Conservation (phyloP, 1,140 invertebrate genomes). For the Stegodyphus mimosarum region DNA sequence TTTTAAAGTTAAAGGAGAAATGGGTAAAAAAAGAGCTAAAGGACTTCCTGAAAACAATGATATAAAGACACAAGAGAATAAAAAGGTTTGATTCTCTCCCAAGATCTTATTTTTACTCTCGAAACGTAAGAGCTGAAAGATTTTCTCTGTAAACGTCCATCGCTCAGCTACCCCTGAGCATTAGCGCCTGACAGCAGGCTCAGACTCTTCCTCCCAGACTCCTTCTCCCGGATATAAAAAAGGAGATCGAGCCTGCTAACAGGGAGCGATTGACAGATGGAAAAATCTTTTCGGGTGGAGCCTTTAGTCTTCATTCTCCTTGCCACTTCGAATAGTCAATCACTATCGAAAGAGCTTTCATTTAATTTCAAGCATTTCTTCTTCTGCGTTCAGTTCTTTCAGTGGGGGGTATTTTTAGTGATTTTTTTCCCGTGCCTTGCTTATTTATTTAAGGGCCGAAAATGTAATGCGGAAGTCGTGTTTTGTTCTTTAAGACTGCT, state of each 20-base stretch:
- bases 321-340: constrained; percentile 53
- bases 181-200: constrained; percentile 34
- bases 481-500: neutral
- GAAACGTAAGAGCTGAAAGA: constrained; percentile 38
- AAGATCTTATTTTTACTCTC: constrained; percentile 34
- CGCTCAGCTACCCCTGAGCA: constrained; percentile 38
- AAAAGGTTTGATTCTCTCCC: constrained; percentile 10
- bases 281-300: constrained; percentile 42
- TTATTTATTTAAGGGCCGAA: neutral
- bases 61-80: constrained; percentile 9
- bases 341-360: constrained; percentile 25
- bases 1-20: constrained; percentile 1
- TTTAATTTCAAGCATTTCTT: constrained; percentile 29
- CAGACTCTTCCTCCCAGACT: constrained; percentile 1
- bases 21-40: neutral
- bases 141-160: constrained; percentile 50
- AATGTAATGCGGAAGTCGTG: constrained; percentile 30
- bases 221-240: neutral
- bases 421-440: constrained; percentile 4
- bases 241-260: constrained; percentile 15
- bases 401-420: neutral
- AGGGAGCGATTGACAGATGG: constrained; percentile 45
- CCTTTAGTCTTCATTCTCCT: constrained; percentile 45
- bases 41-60: constrained; percentile 2
- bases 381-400: constrained; percentile 15